phyloP scores from a whole-genome alignment of 2,888 invertebrate species.

The Latrodectus hesperus region DNA sequence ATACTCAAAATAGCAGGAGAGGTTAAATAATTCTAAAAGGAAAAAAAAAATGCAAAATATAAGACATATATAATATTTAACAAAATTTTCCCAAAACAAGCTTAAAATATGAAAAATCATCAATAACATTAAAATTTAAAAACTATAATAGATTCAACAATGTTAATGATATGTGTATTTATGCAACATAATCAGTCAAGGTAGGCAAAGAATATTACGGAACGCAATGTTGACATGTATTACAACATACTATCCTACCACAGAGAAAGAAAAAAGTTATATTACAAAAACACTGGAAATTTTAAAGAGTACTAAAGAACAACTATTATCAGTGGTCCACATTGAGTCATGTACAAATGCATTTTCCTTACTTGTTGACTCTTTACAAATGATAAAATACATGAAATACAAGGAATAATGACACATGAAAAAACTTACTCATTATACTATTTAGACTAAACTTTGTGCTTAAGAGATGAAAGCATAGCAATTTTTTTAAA shows the following conservation, averaged over 20 bases:
- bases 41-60: not conserved
- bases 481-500: conserved; percentile 8
- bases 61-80: not conserved
- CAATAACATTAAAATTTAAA: conserved; percentile 41
- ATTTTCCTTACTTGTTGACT: conserved; percentile 10
- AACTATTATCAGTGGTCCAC: conserved; percentile 35
- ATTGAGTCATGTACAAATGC: conserved; percentile 14
- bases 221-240: conserved; percentile 6
- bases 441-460: not conserved
- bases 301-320: conserved; percentile 13
- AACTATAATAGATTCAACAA: conserved; percentile 48
- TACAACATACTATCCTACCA: conserved; percentile 10
- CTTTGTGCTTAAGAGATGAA: not conserved
- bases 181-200: conserved; percentile 40
- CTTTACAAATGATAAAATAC: conserved; percentile 37
- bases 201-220: conserved; percentile 7
- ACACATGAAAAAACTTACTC: conserved; percentile 20
- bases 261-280: conserved; percentile 5
- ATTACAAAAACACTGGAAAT: conserved; percentile 6
- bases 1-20: not conserved
- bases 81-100: conserved; percentile 19
- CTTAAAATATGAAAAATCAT: conserved; percentile 49
- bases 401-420: conserved; percentile 31
- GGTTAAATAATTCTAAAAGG: not conserved
- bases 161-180: conserved; percentile 53